Percentiles rank a stretch among this genome's conserved stretches.
phyloP scores from a whole-genome alignment of 1,140 invertebrate species.

The Geopemphigus sp. region DNA sequence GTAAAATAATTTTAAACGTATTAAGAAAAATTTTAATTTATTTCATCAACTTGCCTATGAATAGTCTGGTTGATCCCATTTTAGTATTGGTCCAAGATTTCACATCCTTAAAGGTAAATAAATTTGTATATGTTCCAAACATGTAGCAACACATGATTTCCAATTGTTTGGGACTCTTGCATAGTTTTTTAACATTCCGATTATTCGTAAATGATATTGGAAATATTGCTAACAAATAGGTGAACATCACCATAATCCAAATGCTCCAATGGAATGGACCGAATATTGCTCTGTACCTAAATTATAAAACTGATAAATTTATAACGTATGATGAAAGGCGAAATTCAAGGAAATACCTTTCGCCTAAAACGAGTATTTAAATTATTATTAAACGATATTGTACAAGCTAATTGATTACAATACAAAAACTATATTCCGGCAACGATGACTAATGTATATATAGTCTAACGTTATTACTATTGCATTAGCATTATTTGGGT shows the following conservation, averaged over 20 bases:
- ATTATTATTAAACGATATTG: no score
- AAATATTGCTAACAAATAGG: conserved; percentile 70
- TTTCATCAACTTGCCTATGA: conserved; percentile 61
- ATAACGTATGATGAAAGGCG: no score
- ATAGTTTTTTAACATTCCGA: conserved; percentile 62
- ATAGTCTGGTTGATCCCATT: conserved; percentile 66
- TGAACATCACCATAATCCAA: conserved; percentile 68
- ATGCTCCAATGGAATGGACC: conserved; percentile 75
- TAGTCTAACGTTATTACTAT: no score
- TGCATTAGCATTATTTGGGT: no score
- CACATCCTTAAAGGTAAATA: conserved; percentile 68
- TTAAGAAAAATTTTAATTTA: neutral
- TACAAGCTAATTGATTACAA: no score
- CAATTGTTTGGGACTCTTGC: conserved; percentile 66
- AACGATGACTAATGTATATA: no score
- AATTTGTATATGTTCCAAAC: conserved; percentile 77
- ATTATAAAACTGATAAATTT: neutral
- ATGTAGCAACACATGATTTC: conserved; percentile 67
- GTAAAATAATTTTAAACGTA: neutral
- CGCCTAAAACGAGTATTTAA: no score
- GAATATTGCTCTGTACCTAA: conserved; percentile 73
- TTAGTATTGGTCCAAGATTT: conserved; percentile 67
- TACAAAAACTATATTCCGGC: no score
- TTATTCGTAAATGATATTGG: conserved; percentile 69
- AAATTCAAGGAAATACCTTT: no score